These are phyloP conservation scores for Drosophila borborema DNA, from an alignment of 2,888 invertebrate species.

Conservation along the genomic window DNA sequence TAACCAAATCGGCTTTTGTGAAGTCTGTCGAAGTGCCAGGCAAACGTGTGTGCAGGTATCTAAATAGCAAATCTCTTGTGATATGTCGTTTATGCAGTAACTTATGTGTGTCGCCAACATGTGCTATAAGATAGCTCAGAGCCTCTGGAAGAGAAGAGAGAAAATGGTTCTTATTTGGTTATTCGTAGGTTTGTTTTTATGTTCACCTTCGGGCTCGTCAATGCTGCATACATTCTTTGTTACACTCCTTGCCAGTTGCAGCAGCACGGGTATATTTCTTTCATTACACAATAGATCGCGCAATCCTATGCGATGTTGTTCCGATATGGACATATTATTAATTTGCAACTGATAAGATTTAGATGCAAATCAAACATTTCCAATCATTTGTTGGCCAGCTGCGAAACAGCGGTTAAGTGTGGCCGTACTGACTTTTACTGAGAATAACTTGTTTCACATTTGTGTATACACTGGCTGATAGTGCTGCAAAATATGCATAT, in stretches of 20 bases:
- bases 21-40: constrained; percentile 85
- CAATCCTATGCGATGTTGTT: constrained; percentile 66
- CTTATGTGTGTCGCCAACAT: constrained; percentile 85
- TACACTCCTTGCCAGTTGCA: constrained; percentile 73
- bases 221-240: constrained; percentile 79
- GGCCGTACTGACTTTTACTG: constrained; percentile 10
- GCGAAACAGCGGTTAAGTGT: constrained; percentile 21
- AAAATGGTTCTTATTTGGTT: background rate
- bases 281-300: constrained; percentile 73
- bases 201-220: constrained; percentile 66
- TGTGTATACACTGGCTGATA: constrained; percentile 32
- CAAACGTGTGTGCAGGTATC: constrained; percentile 86
- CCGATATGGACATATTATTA: constrained; percentile 72
- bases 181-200: background rate
- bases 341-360: background rate
- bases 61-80: constrained; percentile 86
- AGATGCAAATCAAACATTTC: constrained; percentile 2
- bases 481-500: constrained; percentile 11
- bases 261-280: constrained; percentile 63
- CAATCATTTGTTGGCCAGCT: constrained; percentile 15
- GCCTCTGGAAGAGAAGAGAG: constrained; percentile 85
- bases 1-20: constrained; percentile 86
- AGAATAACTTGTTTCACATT: rapidly evolving
- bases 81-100: constrained; percentile 86
- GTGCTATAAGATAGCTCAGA: constrained; percentile 85